phyloP scores from a whole-genome alignment of 2,888 invertebrate genomes.

The Epinotia brunnichana region DNA sequence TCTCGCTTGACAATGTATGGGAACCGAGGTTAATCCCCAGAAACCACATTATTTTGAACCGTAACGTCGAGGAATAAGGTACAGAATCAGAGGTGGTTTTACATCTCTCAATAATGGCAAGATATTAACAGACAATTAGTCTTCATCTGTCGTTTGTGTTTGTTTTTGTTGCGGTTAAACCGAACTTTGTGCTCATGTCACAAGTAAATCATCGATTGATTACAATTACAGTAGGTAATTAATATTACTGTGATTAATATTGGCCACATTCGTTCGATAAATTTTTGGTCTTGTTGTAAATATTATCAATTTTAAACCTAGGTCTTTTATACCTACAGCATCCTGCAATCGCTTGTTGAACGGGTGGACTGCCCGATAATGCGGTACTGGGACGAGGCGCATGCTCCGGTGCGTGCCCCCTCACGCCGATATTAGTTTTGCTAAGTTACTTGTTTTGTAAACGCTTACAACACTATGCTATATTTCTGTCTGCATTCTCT shows the following conservation, averaged over 20 bases:
- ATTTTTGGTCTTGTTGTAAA: neutral
- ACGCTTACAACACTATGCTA: too few relatives aligned
- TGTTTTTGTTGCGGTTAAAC: constrained; percentile 47
- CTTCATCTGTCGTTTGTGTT: constrained; percentile 53
- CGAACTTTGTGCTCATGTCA: constrained; percentile 34
- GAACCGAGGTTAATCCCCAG: constrained; percentile 41
- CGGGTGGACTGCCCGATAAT: too few relatives aligned
- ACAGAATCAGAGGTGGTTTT: neutral
- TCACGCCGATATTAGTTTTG: too few relatives aligned
- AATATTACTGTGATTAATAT: constrained; percentile 24
- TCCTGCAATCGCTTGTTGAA: too few relatives aligned
- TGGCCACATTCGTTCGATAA: neutral
- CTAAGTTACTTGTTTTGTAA: too few relatives aligned
- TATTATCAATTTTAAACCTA: neutral
- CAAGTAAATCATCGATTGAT: constrained; percentile 31
- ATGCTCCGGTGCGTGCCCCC: too few relatives aligned
- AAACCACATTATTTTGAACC: constrained; percentile 3
- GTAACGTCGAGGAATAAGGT: constrained; percentile 15
- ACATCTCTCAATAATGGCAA: constrained; percentile 40
- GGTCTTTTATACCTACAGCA: neutral
- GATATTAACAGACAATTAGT: constrained; percentile 50
- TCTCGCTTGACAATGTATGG: constrained; percentile 47
- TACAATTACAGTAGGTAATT: constrained; percentile 29
- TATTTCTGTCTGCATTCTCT: too few relatives aligned
- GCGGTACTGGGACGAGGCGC: too few relatives aligned